phyloP scores from a whole-genome alignment of 2,888 invertebrate genomes.

The Netelia virgata region DNA sequence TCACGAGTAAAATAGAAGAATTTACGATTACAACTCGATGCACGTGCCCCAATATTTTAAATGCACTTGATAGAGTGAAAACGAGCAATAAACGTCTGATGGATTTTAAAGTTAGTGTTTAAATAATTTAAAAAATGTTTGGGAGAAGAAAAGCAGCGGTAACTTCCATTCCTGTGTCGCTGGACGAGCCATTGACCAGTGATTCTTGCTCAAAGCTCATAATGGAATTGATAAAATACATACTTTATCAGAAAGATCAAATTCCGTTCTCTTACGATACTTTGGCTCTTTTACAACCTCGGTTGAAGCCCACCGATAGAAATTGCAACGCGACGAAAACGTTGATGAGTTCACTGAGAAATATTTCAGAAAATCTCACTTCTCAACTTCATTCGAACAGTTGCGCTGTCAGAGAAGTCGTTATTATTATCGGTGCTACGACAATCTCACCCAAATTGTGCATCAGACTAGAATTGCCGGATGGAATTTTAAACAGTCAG shows the following conservation, averaged over 20 bases:
- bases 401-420: constrained; percentile 81
- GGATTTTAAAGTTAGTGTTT: background rate
- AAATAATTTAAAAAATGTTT: constrained; percentile 72
- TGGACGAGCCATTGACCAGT: constrained; percentile 83
- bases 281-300: constrained; percentile 77
- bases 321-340: constrained; percentile 75
- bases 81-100: background rate
- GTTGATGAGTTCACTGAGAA: constrained; percentile 74
- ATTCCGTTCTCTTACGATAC: constrained; percentile 84
- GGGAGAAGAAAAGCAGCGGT: constrained; percentile 70
- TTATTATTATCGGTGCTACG: constrained; percentile 83
- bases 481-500: constrained; percentile 77
- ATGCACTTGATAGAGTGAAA: background rate
- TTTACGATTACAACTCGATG: background rate
- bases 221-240: constrained; percentile 83
- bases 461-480: constrained; percentile 79
- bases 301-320: constrained; percentile 77
- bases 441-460: constrained; percentile 82
- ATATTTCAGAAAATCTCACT: constrained; percentile 77
- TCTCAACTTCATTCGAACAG: constrained; percentile 76
- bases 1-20: too few relatives aligned
- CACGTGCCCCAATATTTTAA: background rate
- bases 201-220: constrained; percentile 82
- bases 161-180: constrained; percentile 77
- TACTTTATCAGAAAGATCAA: constrained; percentile 84